Percentiles rank a stretch among this genome's conserved stretches.
phyloP scores from a whole-genome alignment of 2,888 invertebrate species.

The Resseliella maxima region DNA sequence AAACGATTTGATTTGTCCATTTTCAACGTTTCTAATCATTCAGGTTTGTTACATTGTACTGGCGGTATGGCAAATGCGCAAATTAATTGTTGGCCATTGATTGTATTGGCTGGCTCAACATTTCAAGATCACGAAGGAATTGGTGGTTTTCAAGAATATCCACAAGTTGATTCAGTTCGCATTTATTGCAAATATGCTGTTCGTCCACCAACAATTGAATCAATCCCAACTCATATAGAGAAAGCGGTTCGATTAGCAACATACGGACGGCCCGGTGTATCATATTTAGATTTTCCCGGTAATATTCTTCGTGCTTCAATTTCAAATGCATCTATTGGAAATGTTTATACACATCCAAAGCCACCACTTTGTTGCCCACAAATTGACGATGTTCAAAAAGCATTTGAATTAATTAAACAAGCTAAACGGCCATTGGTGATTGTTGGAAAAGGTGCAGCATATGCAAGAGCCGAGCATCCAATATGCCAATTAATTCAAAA shows the following conservation, averaged over 20 bases:
- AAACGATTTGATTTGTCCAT: too few species aligned
- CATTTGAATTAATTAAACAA: conserved; percentile 75
- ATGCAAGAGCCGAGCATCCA: conserved; percentile 80
- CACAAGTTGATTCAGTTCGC: conserved; percentile 88
- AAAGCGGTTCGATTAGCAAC: conserved; percentile 87
- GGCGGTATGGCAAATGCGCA: conserved; percentile 98
- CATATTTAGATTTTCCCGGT: conserved; percentile 92
- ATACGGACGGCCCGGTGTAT: conserved; percentile 87
- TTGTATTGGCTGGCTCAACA: conserved; percentile 93
- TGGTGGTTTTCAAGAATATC: conserved; percentile 96
- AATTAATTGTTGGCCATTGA: conserved; percentile 93
- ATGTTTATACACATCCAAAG: conserved; percentile 66
- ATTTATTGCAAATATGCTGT: conserved; percentile 92
- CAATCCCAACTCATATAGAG: conserved; percentile 91
- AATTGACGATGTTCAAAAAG: conserved; percentile 74
- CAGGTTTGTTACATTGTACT: conserved; percentile 87
- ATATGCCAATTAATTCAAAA: conserved; percentile 76
- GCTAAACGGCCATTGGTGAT: conserved; percentile 89
- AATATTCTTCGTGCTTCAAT: conserved; percentile 76
- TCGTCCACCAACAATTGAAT: conserved; percentile 82
- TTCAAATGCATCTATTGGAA: conserved; percentile 64
- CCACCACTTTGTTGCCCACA: conserved; percentile 80
- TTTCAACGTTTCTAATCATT: too few species aligned
- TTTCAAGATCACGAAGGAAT: conserved; percentile 93
- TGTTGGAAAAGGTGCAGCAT: conserved; percentile 91